These are phyloP conservation scores for Pimpla rufipes DNA, from an alignment of 2,888 invertebrate species.

Conservation along the genomic window DNA sequence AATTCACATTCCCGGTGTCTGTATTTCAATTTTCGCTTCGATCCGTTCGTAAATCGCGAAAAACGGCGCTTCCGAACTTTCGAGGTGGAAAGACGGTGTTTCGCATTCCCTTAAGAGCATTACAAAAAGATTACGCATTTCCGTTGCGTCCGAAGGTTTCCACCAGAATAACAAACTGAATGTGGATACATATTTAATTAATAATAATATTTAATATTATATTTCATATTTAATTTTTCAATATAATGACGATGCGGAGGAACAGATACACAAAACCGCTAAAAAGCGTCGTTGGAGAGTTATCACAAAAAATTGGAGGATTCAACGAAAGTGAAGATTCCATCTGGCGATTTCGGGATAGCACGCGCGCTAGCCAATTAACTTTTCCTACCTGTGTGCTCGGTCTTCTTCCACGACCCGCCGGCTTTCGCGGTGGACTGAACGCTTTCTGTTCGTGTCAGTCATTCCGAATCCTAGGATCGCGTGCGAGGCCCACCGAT, in stretches of 20 bases:
- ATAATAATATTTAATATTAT: background rate
- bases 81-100: too few relatives aligned
- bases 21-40: too few relatives aligned
- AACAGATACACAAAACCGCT: background rate
- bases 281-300: conserved; percentile 12
- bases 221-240: background rate
- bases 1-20: too few relatives aligned
- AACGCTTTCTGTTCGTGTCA: conserved; percentile 16
- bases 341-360: conserved; percentile 44
- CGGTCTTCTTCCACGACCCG: conserved; percentile 41
- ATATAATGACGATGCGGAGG: conserved; percentile 7
- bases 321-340: conserved; percentile 23
- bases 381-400: conserved; percentile 43
- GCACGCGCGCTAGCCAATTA: conserved; percentile 53
- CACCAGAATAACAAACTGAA: too few relatives aligned
- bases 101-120: too few relatives aligned
- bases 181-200: background rate
- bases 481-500: conserved; percentile 52
- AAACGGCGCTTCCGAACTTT: too few relatives aligned
- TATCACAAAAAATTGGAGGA: conserved; percentile 39
- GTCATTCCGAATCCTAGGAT: conserved; percentile 59
- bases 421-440: conserved; percentile 47
- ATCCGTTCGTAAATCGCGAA: too few relatives aligned
- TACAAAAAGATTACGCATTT: too few relatives aligned
- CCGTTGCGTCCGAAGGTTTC: too few relatives aligned